Evolutionary conservation across 53 echinoderm and acorn worm species (phyloP).

Genomic region (Echinarachnius parma): DNA sequence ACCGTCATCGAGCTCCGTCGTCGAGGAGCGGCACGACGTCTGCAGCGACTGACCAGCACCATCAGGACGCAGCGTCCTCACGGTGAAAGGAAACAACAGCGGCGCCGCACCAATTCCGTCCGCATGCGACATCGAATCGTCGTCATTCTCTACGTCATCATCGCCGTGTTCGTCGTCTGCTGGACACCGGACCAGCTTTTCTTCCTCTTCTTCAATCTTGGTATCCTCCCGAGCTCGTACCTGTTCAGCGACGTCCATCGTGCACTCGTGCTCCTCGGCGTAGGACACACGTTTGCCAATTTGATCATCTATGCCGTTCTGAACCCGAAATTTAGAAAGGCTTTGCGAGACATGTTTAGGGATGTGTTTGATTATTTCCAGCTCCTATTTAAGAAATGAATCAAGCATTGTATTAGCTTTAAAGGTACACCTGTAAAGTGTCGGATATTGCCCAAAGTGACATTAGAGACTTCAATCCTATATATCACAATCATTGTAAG

Average conservation of each 20-base stretch:
- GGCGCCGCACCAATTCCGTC: background rate
- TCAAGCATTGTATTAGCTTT: no score
- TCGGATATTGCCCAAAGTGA: no score
- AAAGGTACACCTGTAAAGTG: no score
- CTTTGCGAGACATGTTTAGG: background rate
- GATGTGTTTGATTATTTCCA: no score
- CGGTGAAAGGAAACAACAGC: background rate
- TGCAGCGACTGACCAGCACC: no score
- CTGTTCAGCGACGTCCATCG: constrained; percentile 13
- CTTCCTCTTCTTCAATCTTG: constrained; percentile 50
- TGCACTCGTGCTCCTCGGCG: constrained; percentile 50
- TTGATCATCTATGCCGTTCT: constrained; percentile 55
- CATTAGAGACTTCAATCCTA: no score
- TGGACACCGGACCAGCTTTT: constrained; percentile 68
- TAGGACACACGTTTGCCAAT: constrained; percentile 52
- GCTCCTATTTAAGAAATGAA: no score
- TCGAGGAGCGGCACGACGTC: constrained; percentile 31
- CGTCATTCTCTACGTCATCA: constrained; percentile 51
- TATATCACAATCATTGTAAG: no score
- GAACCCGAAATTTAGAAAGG: constrained; percentile 21
- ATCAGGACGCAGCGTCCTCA: no score
- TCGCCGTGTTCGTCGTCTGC: constrained; percentile 61
- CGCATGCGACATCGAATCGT: constrained; percentile 49
- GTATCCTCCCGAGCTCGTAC: constrained; percentile 30
- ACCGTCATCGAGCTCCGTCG: constrained; percentile 32